These are phyloP conservation scores for Argentina silus DNA, from an alignment of 2,797 vertebrate genomes.

Conservation along the genomic window DNA sequence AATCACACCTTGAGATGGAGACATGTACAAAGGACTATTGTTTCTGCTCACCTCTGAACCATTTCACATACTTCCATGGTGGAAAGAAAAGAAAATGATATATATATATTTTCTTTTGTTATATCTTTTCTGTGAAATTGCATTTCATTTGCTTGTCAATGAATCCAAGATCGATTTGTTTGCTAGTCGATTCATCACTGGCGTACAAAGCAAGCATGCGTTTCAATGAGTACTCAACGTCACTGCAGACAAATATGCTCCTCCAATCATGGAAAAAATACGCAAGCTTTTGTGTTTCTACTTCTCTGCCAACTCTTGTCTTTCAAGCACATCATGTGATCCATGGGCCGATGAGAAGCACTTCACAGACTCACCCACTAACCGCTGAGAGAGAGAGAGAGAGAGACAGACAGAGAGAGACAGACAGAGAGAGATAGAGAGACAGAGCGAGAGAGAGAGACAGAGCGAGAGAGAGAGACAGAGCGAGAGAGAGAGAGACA, in stretches of 20 bases:
- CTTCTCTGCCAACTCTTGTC: too few relatives aligned
- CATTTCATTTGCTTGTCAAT: not conserved
- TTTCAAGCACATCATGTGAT: not conserved
- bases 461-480: too few relatives aligned
- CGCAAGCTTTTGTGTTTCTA: not conserved
- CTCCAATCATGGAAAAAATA: not conserved
- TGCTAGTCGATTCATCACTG: constrained; percentile 15
- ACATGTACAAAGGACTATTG: constrained; percentile 8
- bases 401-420: not conserved
- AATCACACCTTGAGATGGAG: constrained; percentile 29
- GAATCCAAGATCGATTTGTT: not conserved
- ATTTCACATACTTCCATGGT: constrained; percentile 1
- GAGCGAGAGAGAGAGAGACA: too few relatives aligned
- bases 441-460: too few relatives aligned
- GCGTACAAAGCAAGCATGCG: not conserved
- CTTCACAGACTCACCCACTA: constrained; percentile 2
- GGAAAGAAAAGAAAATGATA: not conserved
- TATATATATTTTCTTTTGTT: constrained; percentile 14
- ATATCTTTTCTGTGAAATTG: not conserved
- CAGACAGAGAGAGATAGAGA: too few relatives aligned
- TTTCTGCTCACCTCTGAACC: constrained; percentile 14
- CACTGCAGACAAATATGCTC: not conserved
- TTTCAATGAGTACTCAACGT: not conserved
- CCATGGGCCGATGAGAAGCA: not conserved
- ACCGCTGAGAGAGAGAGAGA: not conserved